Base-by-base conservation (phyloP, 64 coral and sea anemone species). In the Astreopora myriophthalma region DNA sequence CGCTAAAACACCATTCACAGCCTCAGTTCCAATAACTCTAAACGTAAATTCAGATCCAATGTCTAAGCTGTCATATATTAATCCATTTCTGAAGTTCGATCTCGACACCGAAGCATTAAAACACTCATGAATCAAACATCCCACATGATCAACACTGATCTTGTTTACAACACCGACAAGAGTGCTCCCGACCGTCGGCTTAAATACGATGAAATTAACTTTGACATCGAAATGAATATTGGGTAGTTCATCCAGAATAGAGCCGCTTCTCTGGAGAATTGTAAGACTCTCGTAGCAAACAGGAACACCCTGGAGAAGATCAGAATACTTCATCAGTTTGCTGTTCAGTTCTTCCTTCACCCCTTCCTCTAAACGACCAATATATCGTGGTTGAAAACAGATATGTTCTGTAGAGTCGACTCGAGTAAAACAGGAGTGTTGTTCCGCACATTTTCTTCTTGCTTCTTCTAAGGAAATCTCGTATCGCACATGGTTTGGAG, bases 161-260 rank as follows among this genome's bases (percentile, higher is more conserved):
- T 96, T 99, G 57, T 99, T 99, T 17, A 99, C 94, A 19, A 93
- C 94, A 0, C 97, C 97, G 16, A 88, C 38, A 23, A 99, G 91
- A 5, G 87, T 87, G 35, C 91, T 93, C 36, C 89, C 90, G 51
- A 96, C 63, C 31, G 48, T 78, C 28, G 97, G 97, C 63, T 95
- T 93, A 62, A 99, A 99, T 20, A 96, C 81, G 66, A 96, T 90
- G 62, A 93, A 88, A 74, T 94, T 72, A 0, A 99, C 97, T 60
- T 87, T 90, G 73, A 96, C 81, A 14, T 93, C 91, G 63, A 99
- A 96, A 63, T 95, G 97, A 76, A 99, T 89, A 20, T 88, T 88
- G 10, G 94, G 90, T 31, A 77, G 31, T 51, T 96, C 97, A 17
- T 92, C 94, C 5, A 90, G 26, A 48, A 99, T 69, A 30, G 76